Evolutionary conservation across 1,140 invertebrate species (phyloP).

Genomic region (Halyomorpha halys): DNA sequence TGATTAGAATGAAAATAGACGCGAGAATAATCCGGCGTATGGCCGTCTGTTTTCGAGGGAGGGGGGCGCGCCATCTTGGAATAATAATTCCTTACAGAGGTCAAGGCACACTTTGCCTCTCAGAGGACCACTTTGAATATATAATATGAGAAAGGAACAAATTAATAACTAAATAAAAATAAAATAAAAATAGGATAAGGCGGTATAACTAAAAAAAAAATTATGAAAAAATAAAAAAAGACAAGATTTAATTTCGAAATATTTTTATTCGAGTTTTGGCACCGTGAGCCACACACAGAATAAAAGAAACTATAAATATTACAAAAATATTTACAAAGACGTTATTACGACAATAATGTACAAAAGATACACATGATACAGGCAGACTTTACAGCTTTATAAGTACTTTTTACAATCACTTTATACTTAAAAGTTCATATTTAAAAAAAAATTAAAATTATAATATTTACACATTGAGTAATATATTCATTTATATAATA

Average conservation of each 20-base stretch:
- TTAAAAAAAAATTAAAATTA: not conserved
- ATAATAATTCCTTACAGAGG: not conserved
- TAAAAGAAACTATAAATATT: constrained; percentile 6
- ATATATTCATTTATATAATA: constrained; percentile 5
- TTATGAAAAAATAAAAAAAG: not conserved
- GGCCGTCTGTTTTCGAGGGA: too few species aligned
- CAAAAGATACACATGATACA: constrained; percentile 8
- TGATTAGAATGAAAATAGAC: too few species aligned
- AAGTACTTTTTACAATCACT: constrained; percentile 1
- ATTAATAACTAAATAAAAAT: not conserved
- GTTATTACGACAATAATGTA: constrained; percentile 2
- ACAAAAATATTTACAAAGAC: constrained; percentile 9
- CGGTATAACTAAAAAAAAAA: not conserved
- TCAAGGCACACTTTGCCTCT: not conserved
- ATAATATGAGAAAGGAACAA: not conserved
- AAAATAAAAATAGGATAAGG: not conserved
- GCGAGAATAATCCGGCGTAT: too few species aligned
- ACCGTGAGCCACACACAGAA: constrained; percentile 8
- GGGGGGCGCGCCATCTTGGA: too few species aligned
- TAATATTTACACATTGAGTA: constrained; percentile 6
- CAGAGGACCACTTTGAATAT: not conserved
- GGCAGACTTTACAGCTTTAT: not conserved
- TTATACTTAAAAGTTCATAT: constrained; percentile 1
- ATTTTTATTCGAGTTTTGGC: constrained; percentile 9
- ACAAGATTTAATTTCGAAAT: not conserved